Percentiles rank a stretch among this genome's conserved stretches.
These are phyloP conservation scores for Stenopsyche tienmushanensis DNA, from an alignment of 1,140 invertebrate genomes.

Conservation along the genomic window DNA sequence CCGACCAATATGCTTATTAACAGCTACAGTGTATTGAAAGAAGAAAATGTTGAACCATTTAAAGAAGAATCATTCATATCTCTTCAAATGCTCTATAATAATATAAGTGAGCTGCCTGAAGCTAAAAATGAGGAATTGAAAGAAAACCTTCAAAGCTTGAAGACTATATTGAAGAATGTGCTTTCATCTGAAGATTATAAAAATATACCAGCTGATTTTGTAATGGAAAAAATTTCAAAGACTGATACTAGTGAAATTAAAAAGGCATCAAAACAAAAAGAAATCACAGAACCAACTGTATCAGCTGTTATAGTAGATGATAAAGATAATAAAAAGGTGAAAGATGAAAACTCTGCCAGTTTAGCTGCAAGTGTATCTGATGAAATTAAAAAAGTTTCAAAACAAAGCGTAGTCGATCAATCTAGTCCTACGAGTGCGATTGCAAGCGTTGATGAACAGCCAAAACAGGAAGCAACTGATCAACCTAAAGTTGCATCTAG, in stretches of 20 bases:
- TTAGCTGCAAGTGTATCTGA: too few relatives aligned
- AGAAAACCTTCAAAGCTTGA: slow-evolving; percentile 8
- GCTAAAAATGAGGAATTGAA: slow-evolving; percentile 13
- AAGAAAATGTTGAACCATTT: slow-evolving; percentile 20
- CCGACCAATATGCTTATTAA: slow-evolving; percentile 33
- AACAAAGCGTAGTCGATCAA: too few relatives aligned
- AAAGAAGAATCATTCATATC: slow-evolving; percentile 3
- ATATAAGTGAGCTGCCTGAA: slow-evolving; percentile 13
- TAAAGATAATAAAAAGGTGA: background rate
- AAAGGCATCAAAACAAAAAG: background rate
- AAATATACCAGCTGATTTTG: too few relatives aligned
- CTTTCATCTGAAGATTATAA: too few relatives aligned
- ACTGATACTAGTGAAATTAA: too few relatives aligned
- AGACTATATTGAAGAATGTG: too few relatives aligned
- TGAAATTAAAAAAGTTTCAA: too few relatives aligned
- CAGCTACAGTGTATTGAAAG: slow-evolving; percentile 20
- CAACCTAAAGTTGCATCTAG: too few relatives aligned
- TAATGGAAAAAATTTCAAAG: too few relatives aligned
- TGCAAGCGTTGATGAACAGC: too few relatives aligned
- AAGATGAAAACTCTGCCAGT: too few relatives aligned
- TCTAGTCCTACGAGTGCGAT: too few relatives aligned
- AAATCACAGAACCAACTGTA: background rate
- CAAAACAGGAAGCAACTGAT: background rate
- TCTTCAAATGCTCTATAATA: slow-evolving; percentile 20
- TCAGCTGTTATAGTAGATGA: background rate